Percentiles rank a stretch among this genome's conserved stretches.
phyloP scores from a whole-genome alignment of 2,888 invertebrate species.

The Lasioglossum figueresi region DNA sequence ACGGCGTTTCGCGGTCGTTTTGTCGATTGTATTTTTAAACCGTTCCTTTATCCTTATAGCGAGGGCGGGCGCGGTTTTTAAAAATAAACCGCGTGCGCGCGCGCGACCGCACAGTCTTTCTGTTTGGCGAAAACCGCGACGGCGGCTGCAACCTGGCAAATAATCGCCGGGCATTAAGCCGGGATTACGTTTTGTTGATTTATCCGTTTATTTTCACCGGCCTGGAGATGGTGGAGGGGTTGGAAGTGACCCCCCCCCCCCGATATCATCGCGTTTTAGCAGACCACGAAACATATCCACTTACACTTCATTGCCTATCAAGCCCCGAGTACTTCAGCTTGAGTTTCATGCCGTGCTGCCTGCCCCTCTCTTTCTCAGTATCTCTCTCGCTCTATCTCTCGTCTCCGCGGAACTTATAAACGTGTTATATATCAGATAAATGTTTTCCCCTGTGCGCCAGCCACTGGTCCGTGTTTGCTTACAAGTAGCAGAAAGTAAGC shows the following conservation, averaged over 20 bases:
- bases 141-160: conserved; percentile 27
- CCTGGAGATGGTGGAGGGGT: conserved; percentile 26
- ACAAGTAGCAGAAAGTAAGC: conserved; percentile 67
- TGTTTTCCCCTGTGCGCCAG: conserved; percentile 56
- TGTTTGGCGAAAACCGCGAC: conserved; percentile 21
- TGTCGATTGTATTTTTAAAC: conserved; percentile 61
- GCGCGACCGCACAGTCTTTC: neutral
- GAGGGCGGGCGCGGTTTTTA: conserved; percentile 25
- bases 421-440: conserved; percentile 73
- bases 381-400: conserved; percentile 39
- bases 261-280: conserved; percentile 71
- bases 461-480: conserved; percentile 58
- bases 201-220: conserved; percentile 61
- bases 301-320: conserved; percentile 72
- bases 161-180: conserved; percentile 30
- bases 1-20: conserved; percentile 35
- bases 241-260: conserved; percentile 5
- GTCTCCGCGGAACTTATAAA: conserved; percentile 64
- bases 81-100: conserved; percentile 41
- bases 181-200: conserved; percentile 55
- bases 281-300: conserved; percentile 71
- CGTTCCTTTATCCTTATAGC: conserved; percentile 42
- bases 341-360: conserved; percentile 62
- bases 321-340: conserved; percentile 66
- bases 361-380: neutral